These are phyloP conservation scores for Hypercompe scribonia DNA, from an alignment of 2,888 invertebrate species.

Conservation along the genomic window DNA sequence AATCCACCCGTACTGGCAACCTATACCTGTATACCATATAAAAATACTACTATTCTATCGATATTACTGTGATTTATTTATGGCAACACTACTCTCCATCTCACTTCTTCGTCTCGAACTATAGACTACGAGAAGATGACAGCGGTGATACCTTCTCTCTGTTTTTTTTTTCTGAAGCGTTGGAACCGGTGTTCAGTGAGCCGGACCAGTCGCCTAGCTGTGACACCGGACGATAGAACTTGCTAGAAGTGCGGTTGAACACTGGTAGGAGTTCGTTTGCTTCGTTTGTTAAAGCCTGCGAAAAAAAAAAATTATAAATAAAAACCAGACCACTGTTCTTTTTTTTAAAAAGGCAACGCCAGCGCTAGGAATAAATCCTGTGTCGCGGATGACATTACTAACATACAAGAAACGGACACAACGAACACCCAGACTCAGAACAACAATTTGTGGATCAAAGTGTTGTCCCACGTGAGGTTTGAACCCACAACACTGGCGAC, in stretches of 20 bases:
- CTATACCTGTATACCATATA: not conserved
- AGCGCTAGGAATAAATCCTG: too few species aligned
- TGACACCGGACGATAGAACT: conserved; percentile 93
- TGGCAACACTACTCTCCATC: conserved; percentile 14
- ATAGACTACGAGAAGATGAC: conserved; percentile 64
- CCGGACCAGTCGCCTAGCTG: conserved; percentile 96
- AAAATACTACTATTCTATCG: conserved; percentile 12
- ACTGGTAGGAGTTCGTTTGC: conserved; percentile 98
- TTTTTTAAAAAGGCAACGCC: too few species aligned
- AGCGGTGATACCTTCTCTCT: conserved; percentile 68
- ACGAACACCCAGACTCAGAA: too few species aligned
- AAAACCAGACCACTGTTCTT: too few species aligned
- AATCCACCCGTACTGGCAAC: not conserved
- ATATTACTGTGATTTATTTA: conserved; percentile 5
- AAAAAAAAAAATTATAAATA: not conserved
- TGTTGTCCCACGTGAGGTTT: too few species aligned
- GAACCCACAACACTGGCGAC: too few species aligned
- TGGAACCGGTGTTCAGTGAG: conserved; percentile 64
- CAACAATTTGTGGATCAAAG: too few species aligned
- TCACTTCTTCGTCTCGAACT: conserved; percentile 48
- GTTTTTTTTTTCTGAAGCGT: conserved; percentile 58
- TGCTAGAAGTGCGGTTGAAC: conserved; percentile 97
- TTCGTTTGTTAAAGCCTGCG: conserved; percentile 96
- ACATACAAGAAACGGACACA: too few species aligned
- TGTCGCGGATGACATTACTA: too few species aligned